These are phyloP conservation scores for Epirrhoe alternata DNA, from an alignment of 2,888 invertebrate species.

Conservation along the genomic window DNA sequence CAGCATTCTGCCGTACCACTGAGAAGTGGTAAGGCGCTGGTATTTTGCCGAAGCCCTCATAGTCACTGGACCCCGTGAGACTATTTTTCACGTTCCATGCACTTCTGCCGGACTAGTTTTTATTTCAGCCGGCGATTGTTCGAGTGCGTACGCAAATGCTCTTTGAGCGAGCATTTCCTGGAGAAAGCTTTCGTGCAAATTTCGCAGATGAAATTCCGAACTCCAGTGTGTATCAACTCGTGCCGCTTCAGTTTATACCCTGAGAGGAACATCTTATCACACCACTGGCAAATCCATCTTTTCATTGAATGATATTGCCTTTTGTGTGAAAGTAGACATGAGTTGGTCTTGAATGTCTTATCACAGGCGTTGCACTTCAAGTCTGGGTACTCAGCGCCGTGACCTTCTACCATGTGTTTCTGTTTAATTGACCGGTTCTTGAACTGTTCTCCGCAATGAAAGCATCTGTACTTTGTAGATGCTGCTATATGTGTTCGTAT, in stretches of 20 bases:
- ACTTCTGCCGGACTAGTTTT: neutral
- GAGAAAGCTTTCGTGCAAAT: slow-evolving; percentile 63
- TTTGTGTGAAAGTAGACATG: slow-evolving; percentile 56
- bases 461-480: slow-evolving; percentile 51
- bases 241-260: slow-evolving; percentile 57
- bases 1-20: too few relatives aligned
- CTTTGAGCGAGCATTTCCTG: slow-evolving; percentile 15
- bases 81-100: too few relatives aligned
- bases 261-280: slow-evolving; percentile 68
- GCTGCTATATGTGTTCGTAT: slow-evolving; percentile 21
- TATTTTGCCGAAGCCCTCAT: too few relatives aligned
- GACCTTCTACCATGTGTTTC: slow-evolving; percentile 62
- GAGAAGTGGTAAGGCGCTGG: too few relatives aligned
- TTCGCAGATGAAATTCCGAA: slow-evolving; percentile 61
- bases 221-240: slow-evolving; percentile 62
- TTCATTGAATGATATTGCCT: slow-evolving; percentile 72
- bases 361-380: slow-evolving; percentile 67
- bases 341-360: slow-evolving; percentile 57
- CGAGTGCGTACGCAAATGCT: slow-evolving; percentile 22
- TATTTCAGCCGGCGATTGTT: slow-evolving; percentile 49
- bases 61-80: too few relatives aligned
- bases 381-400: slow-evolving; percentile 52
- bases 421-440: slow-evolving; percentile 46
- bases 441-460: slow-evolving; percentile 61
- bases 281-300: slow-evolving; percentile 70